These are phyloP conservation scores for Pogona vitticeps DNA, from an alignment of 2,113 vertebrate species.

Conservation along the genomic window DNA sequence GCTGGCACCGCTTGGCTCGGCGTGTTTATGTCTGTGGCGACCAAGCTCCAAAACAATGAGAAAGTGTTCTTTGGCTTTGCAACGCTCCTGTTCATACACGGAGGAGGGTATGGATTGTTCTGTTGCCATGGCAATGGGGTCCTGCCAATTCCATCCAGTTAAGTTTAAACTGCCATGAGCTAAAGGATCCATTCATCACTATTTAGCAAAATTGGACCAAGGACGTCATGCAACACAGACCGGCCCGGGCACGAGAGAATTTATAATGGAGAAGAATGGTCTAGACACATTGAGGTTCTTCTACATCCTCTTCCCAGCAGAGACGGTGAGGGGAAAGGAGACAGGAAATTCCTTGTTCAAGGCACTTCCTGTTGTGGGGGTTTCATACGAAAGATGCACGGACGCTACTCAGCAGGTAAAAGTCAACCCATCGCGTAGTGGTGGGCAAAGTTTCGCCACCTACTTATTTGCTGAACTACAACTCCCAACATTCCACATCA, in stretches of 20 bases:
- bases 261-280: neutral
- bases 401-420: too few relatives aligned
- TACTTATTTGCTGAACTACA: too few relatives aligned
- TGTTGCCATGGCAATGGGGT: constrained; percentile 59
- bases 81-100: constrained; percentile 23
- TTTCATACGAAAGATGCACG: too few relatives aligned
- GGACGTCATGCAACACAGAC: constrained; percentile 9
- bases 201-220: constrained; percentile 11
- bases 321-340: neutral
- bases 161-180: constrained; percentile 35
- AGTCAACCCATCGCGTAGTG: neutral
- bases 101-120: constrained; percentile 50
- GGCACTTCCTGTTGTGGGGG: neutral
- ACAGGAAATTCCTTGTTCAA: neutral
- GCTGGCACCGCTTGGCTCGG: neutral
- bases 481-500: too few relatives aligned
- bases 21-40: constrained; percentile 33
- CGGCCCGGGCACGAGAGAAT: neutral
- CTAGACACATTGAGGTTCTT: neutral
- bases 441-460: too few relatives aligned
- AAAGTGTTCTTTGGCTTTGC: constrained; percentile 28
- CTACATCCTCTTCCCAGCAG: neutral
- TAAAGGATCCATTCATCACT: constrained; percentile 49
- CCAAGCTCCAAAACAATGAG: constrained; percentile 54
- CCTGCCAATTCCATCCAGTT: constrained; percentile 40